Evolutionary conservation across 2,797 vertebrate species (phyloP).

Genomic region (Furcifer pardalis): DNA sequence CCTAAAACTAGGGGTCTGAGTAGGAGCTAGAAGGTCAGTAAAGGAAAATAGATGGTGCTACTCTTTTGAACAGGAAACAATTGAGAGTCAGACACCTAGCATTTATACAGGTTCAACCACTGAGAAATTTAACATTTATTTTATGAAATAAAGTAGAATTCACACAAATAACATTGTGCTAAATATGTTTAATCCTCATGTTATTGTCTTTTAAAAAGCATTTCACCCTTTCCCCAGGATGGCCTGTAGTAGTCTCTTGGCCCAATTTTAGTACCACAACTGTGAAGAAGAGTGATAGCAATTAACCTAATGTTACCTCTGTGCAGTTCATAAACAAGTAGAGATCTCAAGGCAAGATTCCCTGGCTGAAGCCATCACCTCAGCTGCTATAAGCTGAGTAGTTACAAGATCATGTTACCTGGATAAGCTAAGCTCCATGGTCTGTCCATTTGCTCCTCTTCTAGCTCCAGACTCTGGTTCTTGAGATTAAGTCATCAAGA

Average conservation of each 20-base stretch:
- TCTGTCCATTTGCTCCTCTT: not conserved
- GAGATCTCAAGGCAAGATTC: no score
- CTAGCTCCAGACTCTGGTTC: not conserved
- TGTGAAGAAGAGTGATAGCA: not conserved
- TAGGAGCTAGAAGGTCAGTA: not conserved
- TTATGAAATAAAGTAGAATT: not conserved
- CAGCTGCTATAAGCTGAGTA: not conserved
- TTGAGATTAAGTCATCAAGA: not conserved
- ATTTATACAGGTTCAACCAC: not conserved
- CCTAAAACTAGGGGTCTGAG: not conserved
- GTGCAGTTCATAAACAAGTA: no score
- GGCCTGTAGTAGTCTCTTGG: not conserved
- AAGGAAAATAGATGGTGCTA: not conserved
- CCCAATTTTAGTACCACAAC: not conserved
- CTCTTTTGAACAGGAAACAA: not conserved
- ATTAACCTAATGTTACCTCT: no score
- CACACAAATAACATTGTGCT: not conserved
- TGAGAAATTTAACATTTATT: not conserved
- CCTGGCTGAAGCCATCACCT: not conserved
- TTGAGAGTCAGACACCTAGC: not conserved
- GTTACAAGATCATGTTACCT: not conserved
- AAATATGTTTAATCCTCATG: not conserved
- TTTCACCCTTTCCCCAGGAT: not conserved
- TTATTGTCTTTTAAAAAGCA: not conserved
- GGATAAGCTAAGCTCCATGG: not conserved